These are phyloP conservation scores for Rattus rattus DNA, from an alignment of 2,113 vertebrate genomes.

Conservation along the genomic window DNA sequence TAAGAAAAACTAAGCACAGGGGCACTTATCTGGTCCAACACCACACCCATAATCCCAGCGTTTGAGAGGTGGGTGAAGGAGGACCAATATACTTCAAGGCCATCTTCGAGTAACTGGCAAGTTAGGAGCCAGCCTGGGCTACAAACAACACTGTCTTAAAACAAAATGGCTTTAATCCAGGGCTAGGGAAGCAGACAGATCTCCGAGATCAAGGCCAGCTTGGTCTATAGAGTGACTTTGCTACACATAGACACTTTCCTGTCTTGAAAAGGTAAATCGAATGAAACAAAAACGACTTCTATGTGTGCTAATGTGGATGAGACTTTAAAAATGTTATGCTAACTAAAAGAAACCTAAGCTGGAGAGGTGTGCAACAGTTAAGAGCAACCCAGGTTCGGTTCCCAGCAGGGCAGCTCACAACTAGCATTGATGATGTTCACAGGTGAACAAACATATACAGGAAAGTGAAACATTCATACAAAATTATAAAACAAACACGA, in stretches of 20 bases:
- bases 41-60: background rate
- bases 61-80: background rate
- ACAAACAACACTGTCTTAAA: background rate
- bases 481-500: background rate
- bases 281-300: background rate
- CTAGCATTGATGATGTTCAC: background rate
- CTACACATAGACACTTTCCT: background rate
- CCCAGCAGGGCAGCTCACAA: background rate
- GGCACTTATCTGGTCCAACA: background rate
- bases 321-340: background rate
- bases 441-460: background rate
- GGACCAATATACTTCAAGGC: background rate
- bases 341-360: background rate
- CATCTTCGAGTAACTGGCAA: background rate
- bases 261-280: background rate
- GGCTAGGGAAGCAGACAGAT: background rate
- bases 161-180: background rate
- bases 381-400: background rate
- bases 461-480: background rate
- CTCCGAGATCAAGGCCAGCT: background rate
- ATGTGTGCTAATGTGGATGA: background rate
- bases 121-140: background rate
- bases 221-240: background rate
- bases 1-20: too few relatives aligned
- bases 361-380: background rate